A percentile compares a stretch with the other conserved stretches of the same genome.
These are phyloP conservation scores for Mustela lutreola DNA, from an alignment of 2,113 vertebrate genomes.

Conservation along the genomic window DNA sequence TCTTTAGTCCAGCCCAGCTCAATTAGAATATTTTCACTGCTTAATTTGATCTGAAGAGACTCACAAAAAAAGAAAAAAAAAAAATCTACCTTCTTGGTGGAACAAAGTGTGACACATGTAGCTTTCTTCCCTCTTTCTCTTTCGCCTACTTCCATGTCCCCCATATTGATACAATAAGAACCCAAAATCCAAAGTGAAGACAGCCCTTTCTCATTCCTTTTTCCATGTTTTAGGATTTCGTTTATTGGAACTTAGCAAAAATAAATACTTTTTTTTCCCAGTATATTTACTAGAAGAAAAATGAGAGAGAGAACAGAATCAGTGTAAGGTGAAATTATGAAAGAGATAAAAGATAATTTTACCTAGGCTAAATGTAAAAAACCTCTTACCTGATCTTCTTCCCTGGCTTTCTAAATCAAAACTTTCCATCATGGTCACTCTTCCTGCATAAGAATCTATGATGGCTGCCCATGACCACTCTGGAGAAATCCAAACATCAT, in stretches of 20 bases:
- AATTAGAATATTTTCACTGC: constrained; percentile 61
- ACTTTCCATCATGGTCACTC: not conserved
- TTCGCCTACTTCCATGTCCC: not conserved
- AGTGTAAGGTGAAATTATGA: not conserved
- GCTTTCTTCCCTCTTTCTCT: not conserved
- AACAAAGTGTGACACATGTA: not conserved
- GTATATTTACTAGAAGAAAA: not conserved
- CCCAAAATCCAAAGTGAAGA: not conserved
- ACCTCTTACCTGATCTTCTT: not conserved
- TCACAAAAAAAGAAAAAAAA: not conserved
- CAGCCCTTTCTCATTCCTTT: not conserved
- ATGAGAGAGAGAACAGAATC: not conserved
- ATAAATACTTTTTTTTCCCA: not conserved
- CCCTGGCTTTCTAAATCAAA: constrained; percentile 32
- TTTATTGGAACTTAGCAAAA: not conserved
- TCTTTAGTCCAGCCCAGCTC: constrained; percentile 56
- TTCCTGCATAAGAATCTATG: not conserved
- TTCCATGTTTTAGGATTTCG: not conserved
- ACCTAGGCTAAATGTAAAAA: not conserved
- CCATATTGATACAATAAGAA: not conserved
- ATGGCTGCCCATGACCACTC: not conserved
- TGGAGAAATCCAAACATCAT: not conserved
- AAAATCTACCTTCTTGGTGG: not conserved
- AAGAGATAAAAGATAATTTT: not conserved
- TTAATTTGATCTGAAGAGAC: constrained; percentile 71